Evolutionary conservation across 1,140 invertebrate genomes (phyloP).

Genomic region (Subanguina moxae): DNA sequence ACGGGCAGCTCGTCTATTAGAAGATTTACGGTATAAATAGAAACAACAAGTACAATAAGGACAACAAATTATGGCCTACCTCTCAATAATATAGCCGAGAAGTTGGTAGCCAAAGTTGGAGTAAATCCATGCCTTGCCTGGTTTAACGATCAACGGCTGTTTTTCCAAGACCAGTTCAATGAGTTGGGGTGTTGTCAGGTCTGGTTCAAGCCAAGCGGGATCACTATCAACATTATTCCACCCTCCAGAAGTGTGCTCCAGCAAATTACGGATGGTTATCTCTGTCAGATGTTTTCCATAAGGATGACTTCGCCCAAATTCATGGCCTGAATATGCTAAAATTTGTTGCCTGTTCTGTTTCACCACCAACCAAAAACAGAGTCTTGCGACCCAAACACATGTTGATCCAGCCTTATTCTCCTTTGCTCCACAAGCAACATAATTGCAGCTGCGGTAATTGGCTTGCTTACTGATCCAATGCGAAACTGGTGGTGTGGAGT

Average conservation of each 20-base stretch:
- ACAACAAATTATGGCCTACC: too few relatives aligned
- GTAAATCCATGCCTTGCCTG: constrained; percentile 56
- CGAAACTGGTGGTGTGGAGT: constrained; percentile 56
- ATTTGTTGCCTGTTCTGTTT: not conserved
- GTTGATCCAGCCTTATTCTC: constrained; percentile 44
- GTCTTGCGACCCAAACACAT: constrained; percentile 44
- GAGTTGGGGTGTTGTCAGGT: constrained; percentile 43
- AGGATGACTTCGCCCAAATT: constrained; percentile 42
- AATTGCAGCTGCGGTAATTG: constrained; percentile 56
- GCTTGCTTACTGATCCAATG: constrained; percentile 58
- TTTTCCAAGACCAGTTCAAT: constrained; percentile 48
- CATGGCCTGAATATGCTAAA: constrained; percentile 38
- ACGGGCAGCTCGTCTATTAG: too few relatives aligned
- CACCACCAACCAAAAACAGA: constrained; percentile 48
- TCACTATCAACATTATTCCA: constrained; percentile 57
- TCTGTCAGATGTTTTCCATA: constrained; percentile 54
- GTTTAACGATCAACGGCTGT: constrained; percentile 44
- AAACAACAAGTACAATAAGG: too few relatives aligned
- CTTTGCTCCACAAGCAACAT: constrained; percentile 52
- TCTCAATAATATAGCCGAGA: constrained; percentile 56
- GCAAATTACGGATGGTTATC: constrained; percentile 53
- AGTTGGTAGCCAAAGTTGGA: constrained; percentile 59
- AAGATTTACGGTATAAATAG: not conserved
- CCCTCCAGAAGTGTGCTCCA: constrained; percentile 56
- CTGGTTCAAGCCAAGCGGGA: constrained; percentile 56